These are phyloP conservation scores for Ambastaia sidthimunki DNA, from an alignment of 2,797 vertebrate genomes.

Conservation along the genomic window DNA sequence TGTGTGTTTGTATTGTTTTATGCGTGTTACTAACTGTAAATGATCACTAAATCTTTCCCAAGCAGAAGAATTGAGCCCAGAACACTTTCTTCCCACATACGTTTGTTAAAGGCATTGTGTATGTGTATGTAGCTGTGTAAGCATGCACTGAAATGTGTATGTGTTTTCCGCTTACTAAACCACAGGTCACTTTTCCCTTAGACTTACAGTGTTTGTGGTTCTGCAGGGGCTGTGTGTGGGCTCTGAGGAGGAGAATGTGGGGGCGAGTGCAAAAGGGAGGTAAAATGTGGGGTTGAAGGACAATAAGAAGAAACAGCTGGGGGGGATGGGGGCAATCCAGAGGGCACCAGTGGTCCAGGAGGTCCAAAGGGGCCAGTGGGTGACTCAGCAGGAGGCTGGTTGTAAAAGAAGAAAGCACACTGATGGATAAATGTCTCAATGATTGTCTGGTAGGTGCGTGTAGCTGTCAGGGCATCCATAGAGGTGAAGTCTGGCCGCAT, in stretches of 20 bases:
- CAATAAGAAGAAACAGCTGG: slow-evolving; percentile 76
- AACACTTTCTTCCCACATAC: slow-evolving; percentile 19
- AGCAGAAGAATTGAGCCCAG: slow-evolving; percentile 5
- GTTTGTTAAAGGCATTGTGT: slow-evolving; percentile 43
- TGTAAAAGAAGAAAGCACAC: slow-evolving; percentile 96
- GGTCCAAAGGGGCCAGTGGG: slow-evolving; percentile 78
- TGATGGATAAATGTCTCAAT: slow-evolving; percentile 97
- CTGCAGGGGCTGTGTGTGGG: slow-evolving; percentile 80
- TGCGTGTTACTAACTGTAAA: slow-evolving; percentile 12
- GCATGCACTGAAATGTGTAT: slow-evolving; percentile 6
- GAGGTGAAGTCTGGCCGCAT: slow-evolving; percentile 96
- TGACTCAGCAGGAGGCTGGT: slow-evolving; percentile 85
- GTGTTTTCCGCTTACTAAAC: background rate
- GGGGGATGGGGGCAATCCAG: slow-evolving; percentile 82
- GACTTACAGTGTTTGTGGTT: slow-evolving; percentile 90
- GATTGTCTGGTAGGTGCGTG: slow-evolving; percentile 98
- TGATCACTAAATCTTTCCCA: background rate
- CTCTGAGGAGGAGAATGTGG: slow-evolving; percentile 85
- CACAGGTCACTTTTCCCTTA: background rate
- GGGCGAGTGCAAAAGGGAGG: slow-evolving; percentile 85
- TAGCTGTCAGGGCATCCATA: slow-evolving; percentile 96
- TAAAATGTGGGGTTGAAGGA: slow-evolving; percentile 75
- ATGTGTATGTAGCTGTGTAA: slow-evolving; percentile 12
- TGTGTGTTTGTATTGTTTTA: background rate
- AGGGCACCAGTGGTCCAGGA: slow-evolving; percentile 57